A percentile compares a stretch with the other conserved stretches of the same genome.
Evolutionary conservation across 2,113 vertebrate species (phyloP).

Genomic region (Cryptoleucopteryx plumbea): DNA sequence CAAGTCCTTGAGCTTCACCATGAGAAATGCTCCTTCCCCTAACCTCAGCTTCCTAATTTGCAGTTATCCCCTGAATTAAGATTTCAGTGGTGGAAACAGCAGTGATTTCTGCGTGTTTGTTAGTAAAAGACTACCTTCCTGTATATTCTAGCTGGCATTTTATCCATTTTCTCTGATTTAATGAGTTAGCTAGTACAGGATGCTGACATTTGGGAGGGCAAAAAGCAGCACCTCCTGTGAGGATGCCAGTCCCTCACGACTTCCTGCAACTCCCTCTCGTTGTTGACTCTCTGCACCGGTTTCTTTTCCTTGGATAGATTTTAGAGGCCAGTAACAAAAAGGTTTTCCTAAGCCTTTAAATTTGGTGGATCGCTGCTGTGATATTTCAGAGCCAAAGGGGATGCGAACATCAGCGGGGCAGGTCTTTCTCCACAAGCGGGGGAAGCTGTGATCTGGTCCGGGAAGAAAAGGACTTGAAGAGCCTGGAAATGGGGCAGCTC

Average conservation of each 20-base stretch:
- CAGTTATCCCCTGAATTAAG: not conserved
- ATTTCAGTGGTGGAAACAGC: not conserved
- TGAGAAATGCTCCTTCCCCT: not conserved
- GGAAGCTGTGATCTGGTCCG: rapidly evolving
- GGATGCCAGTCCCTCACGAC: rapidly evolving
- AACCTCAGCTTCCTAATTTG: not conserved
- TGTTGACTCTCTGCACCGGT: rapidly evolving
- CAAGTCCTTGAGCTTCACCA: not conserved
- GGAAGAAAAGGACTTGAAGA: rapidly evolving
- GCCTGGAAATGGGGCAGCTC: rapidly evolving
- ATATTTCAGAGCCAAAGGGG: not conserved
- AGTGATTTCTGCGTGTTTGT: not conserved
- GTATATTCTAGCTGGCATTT: not conserved
- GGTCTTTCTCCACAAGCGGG: rapidly evolving
- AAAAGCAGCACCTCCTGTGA: not conserved
- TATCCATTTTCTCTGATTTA: not conserved
- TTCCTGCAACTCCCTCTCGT: not conserved
- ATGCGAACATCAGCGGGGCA: rapidly evolving
- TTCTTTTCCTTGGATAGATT: not conserved
- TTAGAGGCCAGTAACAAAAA: not conserved
- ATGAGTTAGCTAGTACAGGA: not conserved
- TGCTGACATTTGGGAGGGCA: not conserved
- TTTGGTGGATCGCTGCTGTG: not conserved
- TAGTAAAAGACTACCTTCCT: not conserved
- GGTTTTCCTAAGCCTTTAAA: not conserved